Conservation (phyloP, 2,113 vertebrate genomes). For the Sprattus sprattus region DNA sequence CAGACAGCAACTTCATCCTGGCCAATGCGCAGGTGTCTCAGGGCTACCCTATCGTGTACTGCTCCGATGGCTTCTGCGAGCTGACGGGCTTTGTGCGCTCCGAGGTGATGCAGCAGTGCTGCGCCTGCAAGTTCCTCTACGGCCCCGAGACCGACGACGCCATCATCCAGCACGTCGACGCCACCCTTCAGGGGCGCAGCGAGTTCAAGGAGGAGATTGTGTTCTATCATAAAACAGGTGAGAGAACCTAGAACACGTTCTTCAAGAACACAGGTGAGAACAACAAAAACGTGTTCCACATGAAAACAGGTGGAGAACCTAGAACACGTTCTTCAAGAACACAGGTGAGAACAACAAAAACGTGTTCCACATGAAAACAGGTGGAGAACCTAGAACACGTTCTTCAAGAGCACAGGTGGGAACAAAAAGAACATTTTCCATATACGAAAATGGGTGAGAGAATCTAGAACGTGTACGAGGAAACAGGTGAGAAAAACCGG, state of each 20-base stretch:
- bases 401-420: no score
- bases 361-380: neutral
- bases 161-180: conserved; percentile 88
- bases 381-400: no score
- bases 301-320: no score
- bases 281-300: neutral
- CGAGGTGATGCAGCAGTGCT: conserved; percentile 99
- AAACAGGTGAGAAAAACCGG: no score
- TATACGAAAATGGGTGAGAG: no score
- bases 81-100: conserved; percentile 91
- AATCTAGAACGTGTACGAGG: no score
- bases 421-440: no score
- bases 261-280: conserved; percentile 77
- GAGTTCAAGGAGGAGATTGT: conserved; percentile 98
- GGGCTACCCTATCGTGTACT: conserved; percentile 97
- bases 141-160: conserved; percentile 89
- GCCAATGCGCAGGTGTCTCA: conserved; percentile 96
- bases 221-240: no score
- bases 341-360: conserved; percentile 54
- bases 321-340: no score
- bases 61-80: conserved; percentile 98
- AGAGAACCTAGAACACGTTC: no score
- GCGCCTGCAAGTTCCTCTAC: conserved; percentile 93
- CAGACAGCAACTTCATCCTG: conserved; percentile 99
- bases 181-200: conserved; percentile 88